Evolutionary conservation across 2,888 invertebrate genomes (phyloP).

Genomic region (Xanthostigma xanthostigma): DNA sequence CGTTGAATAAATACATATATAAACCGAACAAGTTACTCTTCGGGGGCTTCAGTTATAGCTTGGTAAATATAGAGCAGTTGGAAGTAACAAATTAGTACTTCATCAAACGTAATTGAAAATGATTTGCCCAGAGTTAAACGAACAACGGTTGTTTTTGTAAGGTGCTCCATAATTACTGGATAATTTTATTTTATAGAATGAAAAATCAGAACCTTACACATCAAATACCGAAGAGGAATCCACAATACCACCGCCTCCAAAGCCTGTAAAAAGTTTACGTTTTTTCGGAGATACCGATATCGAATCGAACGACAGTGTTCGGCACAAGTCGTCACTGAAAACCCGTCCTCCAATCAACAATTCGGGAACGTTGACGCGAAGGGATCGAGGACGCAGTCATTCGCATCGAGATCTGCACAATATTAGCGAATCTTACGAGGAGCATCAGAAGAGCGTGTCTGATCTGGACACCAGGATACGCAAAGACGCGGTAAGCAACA

Average conservation of each 20-base stretch:
- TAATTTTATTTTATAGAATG: no score
- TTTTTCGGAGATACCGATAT: constrained; percentile 76
- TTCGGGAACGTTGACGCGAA: neutral
- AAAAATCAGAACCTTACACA: no score
- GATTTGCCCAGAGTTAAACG: no score
- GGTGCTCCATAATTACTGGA: no score
- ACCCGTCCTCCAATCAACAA: neutral
- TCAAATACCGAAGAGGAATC: no score
- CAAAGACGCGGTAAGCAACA: constrained; percentile 11
- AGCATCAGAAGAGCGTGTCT: constrained; percentile 33
- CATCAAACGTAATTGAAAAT: no score
- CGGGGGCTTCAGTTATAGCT: no score
- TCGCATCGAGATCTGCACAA: constrained; percentile 37
- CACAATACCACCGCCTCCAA: constrained; percentile 19
- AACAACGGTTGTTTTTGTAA: no score
- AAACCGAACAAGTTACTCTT: no score
- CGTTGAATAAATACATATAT: no score
- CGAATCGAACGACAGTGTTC: constrained; percentile 39
- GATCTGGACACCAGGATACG: constrained; percentile 29
- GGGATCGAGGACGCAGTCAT: constrained; percentile 18
- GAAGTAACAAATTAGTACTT: no score
- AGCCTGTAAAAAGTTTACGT: constrained; percentile 50
- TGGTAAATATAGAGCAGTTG: no score
- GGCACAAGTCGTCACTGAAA: neutral
- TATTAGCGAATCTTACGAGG: constrained; percentile 31